Evolutionary conservation across 1,140 invertebrate species (phyloP).

Genomic region (Drosophila persimilis): DNA sequence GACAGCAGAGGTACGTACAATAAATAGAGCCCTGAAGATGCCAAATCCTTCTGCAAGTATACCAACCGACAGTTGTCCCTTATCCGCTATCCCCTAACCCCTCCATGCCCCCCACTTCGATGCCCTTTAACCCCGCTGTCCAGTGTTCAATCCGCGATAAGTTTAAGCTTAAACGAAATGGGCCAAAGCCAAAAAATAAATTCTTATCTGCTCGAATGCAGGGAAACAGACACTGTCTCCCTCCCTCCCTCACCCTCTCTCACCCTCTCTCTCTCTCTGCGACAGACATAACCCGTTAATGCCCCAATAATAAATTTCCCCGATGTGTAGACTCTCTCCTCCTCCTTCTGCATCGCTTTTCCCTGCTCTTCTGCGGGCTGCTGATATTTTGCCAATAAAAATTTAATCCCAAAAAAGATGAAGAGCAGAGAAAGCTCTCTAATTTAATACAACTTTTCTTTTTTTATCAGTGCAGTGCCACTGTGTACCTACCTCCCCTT

Average conservation of each 20-base stretch:
- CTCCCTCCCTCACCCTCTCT: not conserved
- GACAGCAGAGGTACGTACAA: constrained; percentile 73
- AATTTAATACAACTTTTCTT: constrained; percentile 69
- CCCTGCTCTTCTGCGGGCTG: constrained; percentile 20
- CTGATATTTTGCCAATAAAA: constrained; percentile 81
- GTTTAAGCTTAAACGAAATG: constrained; percentile 46
- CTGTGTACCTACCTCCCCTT: constrained; percentile 6
- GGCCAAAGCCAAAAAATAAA: constrained; percentile 54
- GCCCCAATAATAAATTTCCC: constrained; percentile 70
- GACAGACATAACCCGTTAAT: constrained; percentile 69
- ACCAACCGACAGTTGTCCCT: constrained; percentile 9
- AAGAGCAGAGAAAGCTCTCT: constrained; percentile 36
- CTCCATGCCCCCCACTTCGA: no score
- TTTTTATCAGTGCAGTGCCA: constrained; percentile 54
- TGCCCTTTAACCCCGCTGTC: constrained; percentile 5
- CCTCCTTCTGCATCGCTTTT: not conserved
- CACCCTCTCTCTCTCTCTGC: not conserved
- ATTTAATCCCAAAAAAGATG: constrained; percentile 67
- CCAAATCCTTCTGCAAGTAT: not conserved
- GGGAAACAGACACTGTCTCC: constrained; percentile 32
- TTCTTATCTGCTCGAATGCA: constrained; percentile 59
- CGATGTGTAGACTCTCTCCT: constrained; percentile 17
- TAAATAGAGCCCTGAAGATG: constrained; percentile 21
- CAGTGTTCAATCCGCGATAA: constrained; percentile 46
- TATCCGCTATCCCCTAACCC: constrained; percentile 26